A percentile compares a stretch with the other conserved stretches of the same genome.
These are phyloP conservation scores for zebrafish (Danio rerio) DNA, from an alignment of 2,113 vertebrate species.

Conservation along the genomic window DNA sequence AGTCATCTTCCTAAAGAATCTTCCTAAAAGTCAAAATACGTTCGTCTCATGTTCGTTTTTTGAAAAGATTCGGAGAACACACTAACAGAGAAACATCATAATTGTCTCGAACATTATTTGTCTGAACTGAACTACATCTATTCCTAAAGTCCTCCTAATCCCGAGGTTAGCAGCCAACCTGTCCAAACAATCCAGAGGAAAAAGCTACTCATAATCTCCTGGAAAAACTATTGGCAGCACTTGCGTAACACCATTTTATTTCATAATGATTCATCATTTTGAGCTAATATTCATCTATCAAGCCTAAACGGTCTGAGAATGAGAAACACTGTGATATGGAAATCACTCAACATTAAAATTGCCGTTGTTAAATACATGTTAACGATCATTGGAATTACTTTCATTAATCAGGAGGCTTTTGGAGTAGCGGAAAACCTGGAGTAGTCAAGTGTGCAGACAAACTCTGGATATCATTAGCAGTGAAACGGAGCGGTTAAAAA, in stretches of 20 bases:
- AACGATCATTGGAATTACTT: neutral
- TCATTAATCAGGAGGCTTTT: conserved; percentile 22
- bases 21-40: too few species aligned
- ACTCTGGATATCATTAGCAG: neutral
- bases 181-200: conserved; percentile 4
- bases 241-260: conserved; percentile 30
- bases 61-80: too few species aligned
- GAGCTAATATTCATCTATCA: conserved; percentile 5
- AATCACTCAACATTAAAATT: neutral
- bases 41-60: too few species aligned
- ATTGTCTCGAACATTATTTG: too few species aligned
- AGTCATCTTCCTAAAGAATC: too few species aligned
- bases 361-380: conserved; percentile 11
- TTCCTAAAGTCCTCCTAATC: neutral
- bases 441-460: neutral
- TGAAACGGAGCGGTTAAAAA: neutral
- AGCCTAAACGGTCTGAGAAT: conserved; percentile 10
- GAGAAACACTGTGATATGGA: conserved; percentile 10
- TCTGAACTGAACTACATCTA: too few species aligned
- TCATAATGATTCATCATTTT: conserved; percentile 27
- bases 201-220: neutral
- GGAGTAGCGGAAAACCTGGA: neutral
- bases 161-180: conserved; percentile 23
- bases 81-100: too few species aligned
- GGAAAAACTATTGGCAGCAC: conserved; percentile 26